A percentile compares a stretch with the other conserved stretches of the same genome.
phyloP scores from a whole-genome alignment of 2,888 invertebrate species.

The Dolomedes plantarius region DNA sequence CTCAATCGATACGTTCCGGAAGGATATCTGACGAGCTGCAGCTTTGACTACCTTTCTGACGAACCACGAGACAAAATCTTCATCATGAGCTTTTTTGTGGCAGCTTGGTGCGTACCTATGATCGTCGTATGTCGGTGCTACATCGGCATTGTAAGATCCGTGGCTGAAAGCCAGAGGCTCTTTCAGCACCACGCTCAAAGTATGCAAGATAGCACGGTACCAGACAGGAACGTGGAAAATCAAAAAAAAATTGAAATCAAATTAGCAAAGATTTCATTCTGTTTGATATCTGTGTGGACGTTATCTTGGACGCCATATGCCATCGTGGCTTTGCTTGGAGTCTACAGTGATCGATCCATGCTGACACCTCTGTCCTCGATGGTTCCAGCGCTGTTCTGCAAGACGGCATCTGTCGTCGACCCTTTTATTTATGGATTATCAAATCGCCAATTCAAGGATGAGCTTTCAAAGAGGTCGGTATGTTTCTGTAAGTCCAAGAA shows the following conservation, averaged over 20 bases:
- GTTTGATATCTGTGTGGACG: conserved; percentile 85
- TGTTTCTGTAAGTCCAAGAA: conserved; percentile 18
- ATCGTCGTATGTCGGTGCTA: conserved; percentile 85
- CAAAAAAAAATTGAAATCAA: conserved; percentile 80
- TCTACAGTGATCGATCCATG: conserved; percentile 82
- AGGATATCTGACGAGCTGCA: conserved; percentile 89
- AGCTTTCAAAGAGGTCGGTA: conserved; percentile 29
- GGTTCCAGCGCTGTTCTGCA: conserved; percentile 78
- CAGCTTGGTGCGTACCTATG: conserved; percentile 85
- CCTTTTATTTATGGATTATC: conserved; percentile 78
- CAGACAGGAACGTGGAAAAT: conserved; percentile 38
- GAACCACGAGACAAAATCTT: conserved; percentile 81
- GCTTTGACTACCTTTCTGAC: conserved; percentile 87
- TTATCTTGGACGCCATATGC: conserved; percentile 90
- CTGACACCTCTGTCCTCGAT: conserved; percentile 82
- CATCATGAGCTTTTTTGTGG: conserved; percentile 84
- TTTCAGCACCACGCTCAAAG: conserved; percentile 36
- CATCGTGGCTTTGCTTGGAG: conserved; percentile 84
- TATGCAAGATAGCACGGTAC: neutral
- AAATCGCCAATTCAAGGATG: conserved; percentile 76
- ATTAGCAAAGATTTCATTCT: conserved; percentile 83
- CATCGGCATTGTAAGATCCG: conserved; percentile 80
- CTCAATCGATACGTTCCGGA: conserved; percentile 88
- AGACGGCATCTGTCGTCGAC: conserved; percentile 78
- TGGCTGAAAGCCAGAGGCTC: conserved; percentile 70